Evolutionary conservation across 2,888 invertebrate species (phyloP).

Genomic region (Synergus japonicus): DNA sequence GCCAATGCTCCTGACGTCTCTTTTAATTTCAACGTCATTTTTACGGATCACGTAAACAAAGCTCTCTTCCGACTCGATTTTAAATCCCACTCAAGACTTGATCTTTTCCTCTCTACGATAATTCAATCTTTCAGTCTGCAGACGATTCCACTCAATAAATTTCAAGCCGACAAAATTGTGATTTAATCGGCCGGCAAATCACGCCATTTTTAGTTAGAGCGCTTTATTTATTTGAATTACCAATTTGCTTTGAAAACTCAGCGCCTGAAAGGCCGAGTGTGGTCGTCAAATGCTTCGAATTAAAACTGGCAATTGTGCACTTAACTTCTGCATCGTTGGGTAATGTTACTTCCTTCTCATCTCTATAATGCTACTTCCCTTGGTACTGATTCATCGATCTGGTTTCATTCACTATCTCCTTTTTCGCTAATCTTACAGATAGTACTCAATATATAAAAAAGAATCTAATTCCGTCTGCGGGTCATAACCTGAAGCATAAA

Average conservation of each 20-base stretch:
- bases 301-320: constrained; percentile 40
- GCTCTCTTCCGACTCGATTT: background rate
- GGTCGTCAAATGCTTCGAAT: constrained; percentile 10
- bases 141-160: no score
- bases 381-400: constrained; percentile 17
- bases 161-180: background rate
- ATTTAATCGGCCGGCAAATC: constrained; percentile 13
- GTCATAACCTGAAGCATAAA: background rate
- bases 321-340: constrained; percentile 23
- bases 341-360: constrained; percentile 41
- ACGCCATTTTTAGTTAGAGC: background rate
- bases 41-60: background rate
- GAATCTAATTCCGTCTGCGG: no score
- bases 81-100: no score
- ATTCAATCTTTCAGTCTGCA: no score
- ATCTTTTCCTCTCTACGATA: no score
- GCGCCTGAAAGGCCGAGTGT: constrained; percentile 8
- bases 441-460: no score
- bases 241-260: constrained; percentile 18
- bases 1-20: background rate
- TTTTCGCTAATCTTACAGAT: background rate
- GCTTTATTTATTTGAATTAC: constrained; percentile 19
- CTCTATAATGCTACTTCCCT: constrained; percentile 34
- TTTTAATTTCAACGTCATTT: background rate
- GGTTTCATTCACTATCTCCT: constrained; percentile 20